These are phyloP conservation scores for Hemaris fuciformis DNA, from an alignment of 2,888 invertebrate genomes.

Conservation along the genomic window DNA sequence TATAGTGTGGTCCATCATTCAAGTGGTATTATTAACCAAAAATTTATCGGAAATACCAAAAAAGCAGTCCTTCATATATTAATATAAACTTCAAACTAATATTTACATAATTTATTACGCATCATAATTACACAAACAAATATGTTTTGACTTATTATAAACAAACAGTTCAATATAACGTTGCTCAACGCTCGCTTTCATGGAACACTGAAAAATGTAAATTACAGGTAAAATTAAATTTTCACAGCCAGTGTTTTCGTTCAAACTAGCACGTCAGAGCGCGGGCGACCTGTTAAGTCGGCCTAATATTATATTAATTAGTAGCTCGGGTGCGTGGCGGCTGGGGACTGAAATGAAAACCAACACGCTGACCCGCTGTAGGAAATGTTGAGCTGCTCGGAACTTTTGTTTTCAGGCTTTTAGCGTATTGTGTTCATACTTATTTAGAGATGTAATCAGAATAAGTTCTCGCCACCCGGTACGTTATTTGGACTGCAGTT, in stretches of 20 bases:
- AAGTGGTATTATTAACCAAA: too few species aligned
- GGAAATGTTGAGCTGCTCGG: not conserved
- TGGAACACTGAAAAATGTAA: not conserved
- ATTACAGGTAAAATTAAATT: not conserved
- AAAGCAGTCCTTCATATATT: too few species aligned
- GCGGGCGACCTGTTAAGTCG: constrained; percentile 18
- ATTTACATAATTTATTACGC: too few species aligned
- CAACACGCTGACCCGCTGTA: constrained; percentile 18
- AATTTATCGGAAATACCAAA: too few species aligned
- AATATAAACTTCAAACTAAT: too few species aligned
- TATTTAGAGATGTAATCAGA: too few species aligned
- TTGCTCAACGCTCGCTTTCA: not conserved
- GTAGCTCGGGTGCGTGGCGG: constrained; percentile 37
- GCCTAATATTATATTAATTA: constrained; percentile 49
- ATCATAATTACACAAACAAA: not conserved
- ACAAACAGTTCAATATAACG: not conserved
- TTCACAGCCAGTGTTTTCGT: not conserved
- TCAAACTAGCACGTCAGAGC: constrained; percentile 11
- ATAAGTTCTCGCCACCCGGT: too few species aligned
- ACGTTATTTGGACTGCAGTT: too few species aligned
- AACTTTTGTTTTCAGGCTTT: too few species aligned
- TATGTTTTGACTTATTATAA: not conserved
- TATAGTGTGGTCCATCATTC: too few species aligned
- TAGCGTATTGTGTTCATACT: too few species aligned
- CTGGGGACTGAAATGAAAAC: constrained; percentile 34